Evolutionary conservation across 2,888 invertebrate species (phyloP).

Genomic region (Himalopsyche japonica): DNA sequence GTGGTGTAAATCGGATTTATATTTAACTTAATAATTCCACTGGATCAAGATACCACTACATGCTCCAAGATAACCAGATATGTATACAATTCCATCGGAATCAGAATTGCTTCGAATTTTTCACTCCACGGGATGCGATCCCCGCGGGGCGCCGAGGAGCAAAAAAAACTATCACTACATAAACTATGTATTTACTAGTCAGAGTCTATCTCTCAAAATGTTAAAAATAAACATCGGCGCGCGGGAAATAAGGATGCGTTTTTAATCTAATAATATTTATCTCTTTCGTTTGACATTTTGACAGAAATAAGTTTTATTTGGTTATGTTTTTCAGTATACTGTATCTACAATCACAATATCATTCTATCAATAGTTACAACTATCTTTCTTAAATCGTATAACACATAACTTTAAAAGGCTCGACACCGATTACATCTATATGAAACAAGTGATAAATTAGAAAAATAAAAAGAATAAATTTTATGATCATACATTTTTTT

Average conservation of each 20-base stretch:
- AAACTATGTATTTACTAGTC: constrained; percentile 32
- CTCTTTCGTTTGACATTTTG: background rate
- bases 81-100: constrained; percentile 19
- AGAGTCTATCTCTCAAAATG: constrained; percentile 33
- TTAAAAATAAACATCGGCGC: constrained; percentile 5
- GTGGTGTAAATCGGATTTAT: too few relatives aligned
- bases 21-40: too few relatives aligned
- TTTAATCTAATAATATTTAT: background rate
- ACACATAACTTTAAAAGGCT: too few relatives aligned
- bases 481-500: too few relatives aligned
- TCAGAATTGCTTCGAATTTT: constrained; percentile 28
- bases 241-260: background rate
- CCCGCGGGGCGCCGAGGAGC: constrained; percentile 27
- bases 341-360: too few relatives aligned
- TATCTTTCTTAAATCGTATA: too few relatives aligned
- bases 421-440: too few relatives aligned
- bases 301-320: background rate
- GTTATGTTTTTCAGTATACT: too few relatives aligned
- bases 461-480: too few relatives aligned
- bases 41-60: background rate
- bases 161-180: constrained; percentile 36
- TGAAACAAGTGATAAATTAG: too few relatives aligned
- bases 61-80: background rate
- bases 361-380: too few relatives aligned
- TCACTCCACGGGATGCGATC: constrained; percentile 33